Evolutionary conservation across 2,888 invertebrate species (phyloP).

Genomic region (Leuctra nigra): DNA sequence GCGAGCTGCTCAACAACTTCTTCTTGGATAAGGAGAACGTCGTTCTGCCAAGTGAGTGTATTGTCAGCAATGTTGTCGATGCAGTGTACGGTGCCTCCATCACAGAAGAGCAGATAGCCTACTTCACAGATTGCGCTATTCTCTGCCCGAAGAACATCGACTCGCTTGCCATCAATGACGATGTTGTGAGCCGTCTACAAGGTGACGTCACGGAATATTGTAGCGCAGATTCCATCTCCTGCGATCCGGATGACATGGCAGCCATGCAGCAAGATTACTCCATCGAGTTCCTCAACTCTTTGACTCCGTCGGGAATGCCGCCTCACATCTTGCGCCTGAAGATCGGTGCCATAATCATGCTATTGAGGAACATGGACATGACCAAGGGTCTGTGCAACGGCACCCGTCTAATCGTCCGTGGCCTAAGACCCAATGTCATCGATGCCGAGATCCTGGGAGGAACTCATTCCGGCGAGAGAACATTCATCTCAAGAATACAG

Average conservation of each 20-base stretch:
- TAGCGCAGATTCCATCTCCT: background rate
- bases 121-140: constrained; percentile 15
- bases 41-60: background rate
- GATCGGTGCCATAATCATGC: constrained; percentile 30
- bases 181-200: constrained; percentile 9
- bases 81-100: constrained; percentile 16
- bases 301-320: constrained; percentile 30
- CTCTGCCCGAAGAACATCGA: constrained; percentile 22
- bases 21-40: background rate
- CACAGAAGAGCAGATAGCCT: background rate
- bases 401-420: constrained; percentile 23
- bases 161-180: constrained; percentile 11
- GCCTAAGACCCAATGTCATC: constrained; percentile 3
- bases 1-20: background rate
- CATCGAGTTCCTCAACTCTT: constrained; percentile 28
- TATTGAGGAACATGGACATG: constrained; percentile 28
- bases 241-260: background rate
- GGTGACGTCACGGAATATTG: constrained; percentile 9
- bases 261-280: constrained; percentile 20
- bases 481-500: constrained; percentile 26
- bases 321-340: constrained; percentile 30
- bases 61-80: constrained; percentile 12
- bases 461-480: constrained; percentile 11
- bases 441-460: constrained; percentile 25
- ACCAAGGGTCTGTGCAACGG: constrained; percentile 28